Evolutionary conservation across 2,888 invertebrate genomes (phyloP).

Genomic region (Noctua janthe): DNA sequence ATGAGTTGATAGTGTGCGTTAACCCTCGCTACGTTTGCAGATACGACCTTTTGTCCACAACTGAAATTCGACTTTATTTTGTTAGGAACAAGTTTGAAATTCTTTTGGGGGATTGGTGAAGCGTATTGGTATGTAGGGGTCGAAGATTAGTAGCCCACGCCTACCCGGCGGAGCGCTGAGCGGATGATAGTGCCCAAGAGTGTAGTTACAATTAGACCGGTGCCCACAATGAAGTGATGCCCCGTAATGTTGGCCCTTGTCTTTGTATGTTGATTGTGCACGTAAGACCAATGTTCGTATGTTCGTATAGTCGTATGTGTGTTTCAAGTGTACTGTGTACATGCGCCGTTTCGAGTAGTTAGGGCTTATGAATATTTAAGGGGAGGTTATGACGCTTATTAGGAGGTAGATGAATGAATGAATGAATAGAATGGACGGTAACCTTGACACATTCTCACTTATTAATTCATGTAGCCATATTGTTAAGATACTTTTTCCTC

Average conservation of each 20-base stretch:
- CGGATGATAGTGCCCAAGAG: slow-evolving; percentile 89
- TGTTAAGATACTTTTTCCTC: not conserved
- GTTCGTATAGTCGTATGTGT: slow-evolving; percentile 36
- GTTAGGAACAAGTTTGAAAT: slow-evolving; percentile 68
- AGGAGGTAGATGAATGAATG: slow-evolving; percentile 5
- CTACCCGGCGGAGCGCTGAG: slow-evolving; percentile 89
- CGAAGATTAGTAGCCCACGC: slow-evolving; percentile 90
- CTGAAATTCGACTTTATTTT: slow-evolving; percentile 73
- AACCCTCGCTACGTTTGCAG: slow-evolving; percentile 89
- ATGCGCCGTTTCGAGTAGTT: slow-evolving; percentile 49
- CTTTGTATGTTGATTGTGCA: slow-evolving; percentile 90
- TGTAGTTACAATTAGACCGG: slow-evolving; percentile 91
- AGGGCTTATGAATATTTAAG: slow-evolving; percentile 65
- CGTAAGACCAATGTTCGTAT: slow-evolving; percentile 75
- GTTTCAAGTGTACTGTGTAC: slow-evolving; percentile 38
- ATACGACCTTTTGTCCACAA: slow-evolving; percentile 72
- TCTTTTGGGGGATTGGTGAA: slow-evolving; percentile 67
- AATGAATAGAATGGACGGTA: not conserved
- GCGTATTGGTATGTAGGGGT: slow-evolving; percentile 89
- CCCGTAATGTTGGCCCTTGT: slow-evolving; percentile 88
- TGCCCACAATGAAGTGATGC: slow-evolving; percentile 90
- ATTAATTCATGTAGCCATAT: not conserved
- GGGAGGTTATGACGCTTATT: slow-evolving; percentile 33
- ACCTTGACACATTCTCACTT: slow-evolving; percentile 13
- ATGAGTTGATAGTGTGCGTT: slow-evolving; percentile 91